Conservation (phyloP, 2,797 vertebrate species). For the Amblyopsis hoosieri region DNA sequence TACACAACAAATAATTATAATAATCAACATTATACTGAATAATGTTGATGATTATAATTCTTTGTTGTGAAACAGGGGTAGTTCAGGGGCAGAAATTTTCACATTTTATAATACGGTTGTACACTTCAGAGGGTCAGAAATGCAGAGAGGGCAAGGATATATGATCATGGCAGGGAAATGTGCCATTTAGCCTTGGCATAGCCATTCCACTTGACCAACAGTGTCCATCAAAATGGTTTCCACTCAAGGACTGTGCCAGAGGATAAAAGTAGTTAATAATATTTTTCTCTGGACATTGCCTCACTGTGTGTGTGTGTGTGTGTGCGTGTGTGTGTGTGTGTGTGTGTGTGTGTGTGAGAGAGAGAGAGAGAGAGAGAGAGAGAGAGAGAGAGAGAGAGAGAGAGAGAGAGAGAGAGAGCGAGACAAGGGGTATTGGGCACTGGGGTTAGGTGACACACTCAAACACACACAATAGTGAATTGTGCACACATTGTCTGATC, state of each 20-base stretch:
- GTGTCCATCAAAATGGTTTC: constrained; percentile 2
- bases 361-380: too few species aligned
- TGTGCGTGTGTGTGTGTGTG: constrained; percentile 6
- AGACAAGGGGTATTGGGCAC: too few species aligned
- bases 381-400: too few species aligned
- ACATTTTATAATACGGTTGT: too few species aligned
- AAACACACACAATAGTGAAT: background rate
- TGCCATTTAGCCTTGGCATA: constrained; percentile 8
- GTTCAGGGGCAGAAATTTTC: too few species aligned
- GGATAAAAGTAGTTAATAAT: constrained; percentile 3
- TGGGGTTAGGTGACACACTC: background rate
- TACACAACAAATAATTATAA: too few species aligned
- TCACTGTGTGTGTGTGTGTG: background rate
- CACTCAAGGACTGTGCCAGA: background rate
- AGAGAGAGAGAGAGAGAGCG: too few species aligned
- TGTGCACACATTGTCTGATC: background rate
- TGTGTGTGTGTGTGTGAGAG: background rate
- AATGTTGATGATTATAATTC: too few species aligned
- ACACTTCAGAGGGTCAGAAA: background rate
- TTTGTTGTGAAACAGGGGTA: too few species aligned
- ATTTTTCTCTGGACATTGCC: background rate
- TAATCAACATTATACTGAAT: too few species aligned
- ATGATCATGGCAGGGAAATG: background rate
- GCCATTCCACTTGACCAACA: background rate
- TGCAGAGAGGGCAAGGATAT: background rate